Evolutionary conservation across 2,888 invertebrate genomes (phyloP), one percentile per base, ranked within the genome.

Genomic region (Dyspetes luteomarginatus): DNA sequence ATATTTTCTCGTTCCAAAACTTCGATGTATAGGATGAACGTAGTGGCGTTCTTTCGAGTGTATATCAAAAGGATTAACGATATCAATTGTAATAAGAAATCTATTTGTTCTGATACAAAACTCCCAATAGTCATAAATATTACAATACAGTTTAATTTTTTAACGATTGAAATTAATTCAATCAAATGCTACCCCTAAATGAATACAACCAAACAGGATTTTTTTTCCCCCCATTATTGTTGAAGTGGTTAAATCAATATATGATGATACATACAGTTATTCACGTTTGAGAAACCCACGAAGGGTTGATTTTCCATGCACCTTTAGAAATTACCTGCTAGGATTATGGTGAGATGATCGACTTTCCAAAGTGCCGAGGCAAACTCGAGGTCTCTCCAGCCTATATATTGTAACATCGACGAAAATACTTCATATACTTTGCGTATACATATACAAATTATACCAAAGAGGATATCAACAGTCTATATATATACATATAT

Each of bases 371-470:
- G 65, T 67, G 65, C 43, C 50, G 9, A n/a, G 50, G 58, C 30
- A 75, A 60, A 75, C 58, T 71, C 58, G 58, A 71, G 24, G n/a
- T 36, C 75, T 67, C 58, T 41, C 41, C 48, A 73, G 68, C 48
- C 68, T 69, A 19, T 48, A n/a, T n/a, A 55, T 26, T 56, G 24
- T 4, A 41, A 28, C 78, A 43, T 56, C 74, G 82, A 85, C 81
- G 82, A 84, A 86, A 85, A 85, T 85, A 85, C 85, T 87, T 88
- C 85, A 85, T 84, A 85, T 82, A 83, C 81, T 86, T 86, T 72
- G 36, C 55, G 15, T 52, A 17, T 15, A 5, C 22, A 17, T 19
- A 12, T 28, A 41, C 45, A 43, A 48, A 68, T 67, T 78, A 60
- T 67, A 64, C 68, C 22, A 7, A 56, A 41, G 58, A 43, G n/a